Base-by-base conservation (phyloP, 2,888 invertebrate species). In the Syrista parreyssii region DNA sequence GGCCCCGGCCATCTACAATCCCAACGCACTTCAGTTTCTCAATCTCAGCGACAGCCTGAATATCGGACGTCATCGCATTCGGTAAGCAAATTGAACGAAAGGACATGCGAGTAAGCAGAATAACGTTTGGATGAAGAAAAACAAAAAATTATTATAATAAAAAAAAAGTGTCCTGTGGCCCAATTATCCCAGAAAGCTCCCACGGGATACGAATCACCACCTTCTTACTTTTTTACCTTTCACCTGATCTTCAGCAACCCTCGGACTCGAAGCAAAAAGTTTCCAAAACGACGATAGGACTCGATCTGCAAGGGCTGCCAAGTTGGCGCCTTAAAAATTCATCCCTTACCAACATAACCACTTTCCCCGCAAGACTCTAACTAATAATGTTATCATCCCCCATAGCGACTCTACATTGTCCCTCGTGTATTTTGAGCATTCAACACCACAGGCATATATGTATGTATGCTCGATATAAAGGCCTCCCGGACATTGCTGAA, bases 1-100 rank as follows among this genome's bases (percentile, higher is more conserved):
- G 84, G 93, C 95, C 0, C 93, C 94, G 30, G 92, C 92, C 15
- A 93, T 96, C 75, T 96, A 95, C 91, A 97, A 96, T 90, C 97
- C 97, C 1, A 96, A 96, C 86, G 97, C 97, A 2, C 95, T 94
- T 88, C 95, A 96, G 88, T 97, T 97, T 88, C 92, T 97, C 81
- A 95, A 95, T 88, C 94, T 95, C 87, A 96, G 96, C 76, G 96
- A 97, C 88, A 94, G 94, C 76, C 93, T 97, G 84, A 95, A 95
- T 83, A 93, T 97, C 84, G 95, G 95, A 79, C 93, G 93, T 68
- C 94, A 95, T 90, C 93, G 96, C 83, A 92, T 96, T 77, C 95
- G 96, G 96, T 96, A 92, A 92, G 88, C 30, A 69, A 30, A 31
- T 15, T 15, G 1, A 12, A 15, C 2, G 23, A 0, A 55, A 55